Conservation (phyloP, 2,888 invertebrate genomes). For the Labia minor region DNA sequence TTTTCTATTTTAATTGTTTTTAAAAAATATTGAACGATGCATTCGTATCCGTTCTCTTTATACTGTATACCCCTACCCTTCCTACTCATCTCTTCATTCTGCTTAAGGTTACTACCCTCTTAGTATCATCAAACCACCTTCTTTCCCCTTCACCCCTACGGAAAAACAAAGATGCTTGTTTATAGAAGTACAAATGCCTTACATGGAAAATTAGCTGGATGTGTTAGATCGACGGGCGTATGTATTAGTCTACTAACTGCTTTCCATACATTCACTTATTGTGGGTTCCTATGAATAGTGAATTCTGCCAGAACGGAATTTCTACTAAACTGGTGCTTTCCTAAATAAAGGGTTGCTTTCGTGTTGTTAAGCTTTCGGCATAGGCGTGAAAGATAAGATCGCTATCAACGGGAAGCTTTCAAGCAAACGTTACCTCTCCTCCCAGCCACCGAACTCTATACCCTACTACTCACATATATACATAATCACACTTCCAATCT, state of each 20-base stretch:
- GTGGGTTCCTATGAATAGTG: conserved; percentile 5
- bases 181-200: conserved; percentile 4
- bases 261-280: conserved; percentile 13
- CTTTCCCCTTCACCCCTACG: too few relatives aligned
- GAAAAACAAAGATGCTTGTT: conserved; percentile 3
- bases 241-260: conserved; percentile 1
- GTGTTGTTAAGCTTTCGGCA: neutral
- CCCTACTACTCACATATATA: too few relatives aligned
- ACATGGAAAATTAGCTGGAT: neutral
- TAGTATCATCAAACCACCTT: too few relatives aligned
- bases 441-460: too few relatives aligned
- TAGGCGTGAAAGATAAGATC: conserved; percentile 9
- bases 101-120: too few relatives aligned
- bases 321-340: neutral
- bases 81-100: too few relatives aligned
- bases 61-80: too few relatives aligned
- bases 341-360: conserved; percentile 13
- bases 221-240: neutral
- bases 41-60: too few relatives aligned
- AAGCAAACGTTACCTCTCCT: neutral
- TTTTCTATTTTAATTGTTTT: too few relatives aligned
- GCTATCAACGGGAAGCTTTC: conserved; percentile 1
- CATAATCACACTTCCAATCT: neutral
- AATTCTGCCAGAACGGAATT: conserved; percentile 13
- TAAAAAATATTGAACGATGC: too few relatives aligned